Conservation (phyloP, 2,797 vertebrate species). For the Poeciliopsis paucimaculata region DNA sequence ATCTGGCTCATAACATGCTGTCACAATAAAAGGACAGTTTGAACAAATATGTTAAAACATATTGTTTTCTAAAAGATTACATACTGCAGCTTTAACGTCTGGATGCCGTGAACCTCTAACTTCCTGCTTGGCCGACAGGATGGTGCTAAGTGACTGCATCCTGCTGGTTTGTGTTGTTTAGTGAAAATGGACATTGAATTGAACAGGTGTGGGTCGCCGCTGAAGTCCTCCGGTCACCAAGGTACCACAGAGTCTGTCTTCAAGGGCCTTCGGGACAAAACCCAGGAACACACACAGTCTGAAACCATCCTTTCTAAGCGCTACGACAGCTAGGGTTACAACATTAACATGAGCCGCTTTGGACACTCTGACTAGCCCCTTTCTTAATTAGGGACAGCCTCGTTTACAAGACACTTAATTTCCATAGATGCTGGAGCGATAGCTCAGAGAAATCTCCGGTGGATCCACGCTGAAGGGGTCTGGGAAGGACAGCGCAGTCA, state of each 20-base stretch:
- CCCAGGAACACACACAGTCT: slow-evolving; percentile 77
- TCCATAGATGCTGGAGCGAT: slow-evolving; percentile 82
- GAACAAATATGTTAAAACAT: no score
- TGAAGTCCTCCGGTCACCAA: slow-evolving; percentile 50
- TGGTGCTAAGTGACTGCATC: background rate
- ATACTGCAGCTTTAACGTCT: background rate
- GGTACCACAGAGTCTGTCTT: slow-evolving; percentile 73
- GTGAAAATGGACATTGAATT: background rate
- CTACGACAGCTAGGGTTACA: slow-evolving; percentile 86
- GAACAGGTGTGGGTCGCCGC: slow-evolving; percentile 8
- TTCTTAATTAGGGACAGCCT: slow-evolving; percentile 78
- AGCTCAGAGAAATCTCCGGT: slow-evolving; percentile 72
- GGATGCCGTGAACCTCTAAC: background rate
- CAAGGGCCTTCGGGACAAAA: slow-evolving; percentile 65
- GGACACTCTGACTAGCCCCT: slow-evolving; percentile 66
- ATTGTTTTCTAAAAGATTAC: no score
- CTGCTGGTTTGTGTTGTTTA: background rate
- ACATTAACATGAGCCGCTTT: slow-evolving; percentile 90
- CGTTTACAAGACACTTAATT: slow-evolving; percentile 80
- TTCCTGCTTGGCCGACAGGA: background rate
- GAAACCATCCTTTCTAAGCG: slow-evolving; percentile 83
- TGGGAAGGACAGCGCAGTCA: slow-evolving; percentile 84
- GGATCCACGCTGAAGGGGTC: slow-evolving; percentile 77
- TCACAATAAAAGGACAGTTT: no score
- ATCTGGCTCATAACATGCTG: no score